phyloP scores from a whole-genome alignment of 1,140 invertebrate species.

The Stenopsyche tienmushanensis region DNA sequence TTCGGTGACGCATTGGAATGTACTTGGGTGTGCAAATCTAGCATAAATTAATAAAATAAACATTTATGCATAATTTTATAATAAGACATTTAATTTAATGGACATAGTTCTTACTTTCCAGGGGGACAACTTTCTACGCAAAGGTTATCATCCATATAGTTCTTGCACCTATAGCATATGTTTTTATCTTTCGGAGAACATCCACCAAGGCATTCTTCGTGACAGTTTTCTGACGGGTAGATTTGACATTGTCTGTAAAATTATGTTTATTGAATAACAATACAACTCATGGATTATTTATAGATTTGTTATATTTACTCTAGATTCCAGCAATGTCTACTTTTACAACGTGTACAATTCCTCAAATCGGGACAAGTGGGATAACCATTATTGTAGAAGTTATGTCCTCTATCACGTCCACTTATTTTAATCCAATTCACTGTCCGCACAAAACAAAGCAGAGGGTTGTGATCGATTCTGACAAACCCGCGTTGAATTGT shows the following conservation, averaged over 20 bases:
- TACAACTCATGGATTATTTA: too few relatives aligned
- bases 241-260: slow-evolving; percentile 31
- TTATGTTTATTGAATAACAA: background rate
- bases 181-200: too few relatives aligned
- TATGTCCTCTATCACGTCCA: slow-evolving; percentile 46
- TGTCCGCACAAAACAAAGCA: slow-evolving; percentile 70
- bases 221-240: slow-evolving; percentile 12
- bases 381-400: slow-evolving; percentile 28
- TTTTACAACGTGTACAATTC: slow-evolving; percentile 29
- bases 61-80: slow-evolving; percentile 3
- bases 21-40: slow-evolving; percentile 9
- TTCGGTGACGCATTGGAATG: slow-evolving; percentile 26
- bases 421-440: slow-evolving; percentile 71
- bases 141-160: slow-evolving; percentile 49
- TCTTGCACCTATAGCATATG: slow-evolving; percentile 34
- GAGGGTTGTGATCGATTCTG: slow-evolving; percentile 69
- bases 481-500: slow-evolving; percentile 69
- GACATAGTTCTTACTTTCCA: slow-evolving; percentile 50
- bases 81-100: background rate
- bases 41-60: slow-evolving; percentile 7
- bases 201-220: slow-evolving; percentile 36
- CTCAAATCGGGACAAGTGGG: slow-evolving; percentile 24
- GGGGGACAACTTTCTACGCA: slow-evolving; percentile 65
- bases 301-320: too few relatives aligned
- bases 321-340: slow-evolving; percentile 28